Evolutionary conservation across 2,888 invertebrate species (phyloP).

Genomic region (Euplexia lucipara): DNA sequence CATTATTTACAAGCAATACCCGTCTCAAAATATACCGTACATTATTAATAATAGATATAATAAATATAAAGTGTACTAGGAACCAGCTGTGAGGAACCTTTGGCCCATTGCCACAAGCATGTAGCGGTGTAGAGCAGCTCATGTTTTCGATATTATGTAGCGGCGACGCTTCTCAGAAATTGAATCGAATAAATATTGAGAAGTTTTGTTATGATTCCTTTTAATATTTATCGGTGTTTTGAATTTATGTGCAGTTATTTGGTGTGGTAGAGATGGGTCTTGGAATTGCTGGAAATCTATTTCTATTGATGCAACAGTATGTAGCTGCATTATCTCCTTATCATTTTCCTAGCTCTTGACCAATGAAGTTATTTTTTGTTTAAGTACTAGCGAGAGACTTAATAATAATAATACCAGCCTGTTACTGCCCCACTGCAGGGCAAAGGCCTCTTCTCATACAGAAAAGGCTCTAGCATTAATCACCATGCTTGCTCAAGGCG

Average conservation of each 20-base stretch:
- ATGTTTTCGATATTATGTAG: conserved; percentile 72
- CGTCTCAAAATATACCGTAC: conserved; percentile 60
- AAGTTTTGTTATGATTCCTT: conserved; percentile 40
- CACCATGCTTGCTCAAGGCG: too few species aligned
- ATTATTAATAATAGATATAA: conserved; percentile 73
- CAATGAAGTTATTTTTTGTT: too few species aligned
- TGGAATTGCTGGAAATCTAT: neutral
- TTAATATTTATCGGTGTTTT: conserved; percentile 49
- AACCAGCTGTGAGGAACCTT: conserved; percentile 72
- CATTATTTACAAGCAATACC: conserved; percentile 48
- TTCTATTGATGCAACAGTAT: neutral
- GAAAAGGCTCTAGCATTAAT: too few species aligned
- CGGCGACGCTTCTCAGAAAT: conserved; percentile 59
- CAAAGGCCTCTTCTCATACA: too few species aligned
- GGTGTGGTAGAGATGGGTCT: neutral
- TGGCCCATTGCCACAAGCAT: conserved; percentile 83
- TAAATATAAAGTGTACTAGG: conserved; percentile 66
- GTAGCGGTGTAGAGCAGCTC: conserved; percentile 72
- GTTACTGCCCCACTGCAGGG: too few species aligned
- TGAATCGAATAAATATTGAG: conserved; percentile 63
- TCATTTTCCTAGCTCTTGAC: neutral
- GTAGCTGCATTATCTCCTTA: neutral
- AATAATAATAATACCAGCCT: too few species aligned
- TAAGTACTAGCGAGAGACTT: too few species aligned
- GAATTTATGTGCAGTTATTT: conserved; percentile 33